These are phyloP conservation scores for Chionoecetes opilio DNA, from an alignment of 1,140 invertebrate species.

Conservation along the genomic window DNA sequence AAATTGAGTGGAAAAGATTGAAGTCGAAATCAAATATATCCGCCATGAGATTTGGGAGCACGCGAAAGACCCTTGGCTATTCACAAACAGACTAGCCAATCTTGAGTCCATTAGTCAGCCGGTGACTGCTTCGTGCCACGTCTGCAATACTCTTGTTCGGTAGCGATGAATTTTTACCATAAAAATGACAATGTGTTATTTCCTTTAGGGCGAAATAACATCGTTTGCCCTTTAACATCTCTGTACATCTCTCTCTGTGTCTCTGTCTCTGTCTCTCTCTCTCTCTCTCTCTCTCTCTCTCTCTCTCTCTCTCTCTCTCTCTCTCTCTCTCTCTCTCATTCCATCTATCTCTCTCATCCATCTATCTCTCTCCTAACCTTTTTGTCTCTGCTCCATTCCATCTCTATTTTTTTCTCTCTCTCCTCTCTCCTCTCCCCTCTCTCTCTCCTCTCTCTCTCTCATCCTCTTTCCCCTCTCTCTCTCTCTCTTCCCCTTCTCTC, in stretches of 20 bases:
- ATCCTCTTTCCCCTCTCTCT: conserved; percentile 3
- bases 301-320: conserved; percentile 15
- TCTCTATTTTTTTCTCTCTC: no score
- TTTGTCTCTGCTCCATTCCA: background rate
- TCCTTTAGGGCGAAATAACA: background rate
- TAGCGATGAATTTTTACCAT: background rate
- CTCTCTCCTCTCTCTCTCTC: no score
- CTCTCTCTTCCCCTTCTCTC: conserved; percentile 5
- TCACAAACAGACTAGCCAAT: background rate
- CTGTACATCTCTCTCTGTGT: background rate
- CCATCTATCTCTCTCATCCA: no score
- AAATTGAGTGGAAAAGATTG: no score
- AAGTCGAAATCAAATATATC: no score
- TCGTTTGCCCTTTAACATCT: background rate
- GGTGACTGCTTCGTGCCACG: background rate
- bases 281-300: conserved; percentile 3
- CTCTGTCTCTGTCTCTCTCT: background rate
- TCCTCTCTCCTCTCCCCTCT: conserved; percentile 6
- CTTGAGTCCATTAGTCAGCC: background rate
- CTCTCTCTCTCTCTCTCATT: conserved; percentile 12
- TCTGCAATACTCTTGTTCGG: background rate
- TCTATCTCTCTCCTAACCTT: no score
- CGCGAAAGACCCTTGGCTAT: background rate
- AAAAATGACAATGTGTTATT: background rate
- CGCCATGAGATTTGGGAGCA: no score